These are phyloP conservation scores for Apostichopus californicus DNA, from an alignment of 35 echinoderm and acorn worm species.

Conservation along the genomic window DNA sequence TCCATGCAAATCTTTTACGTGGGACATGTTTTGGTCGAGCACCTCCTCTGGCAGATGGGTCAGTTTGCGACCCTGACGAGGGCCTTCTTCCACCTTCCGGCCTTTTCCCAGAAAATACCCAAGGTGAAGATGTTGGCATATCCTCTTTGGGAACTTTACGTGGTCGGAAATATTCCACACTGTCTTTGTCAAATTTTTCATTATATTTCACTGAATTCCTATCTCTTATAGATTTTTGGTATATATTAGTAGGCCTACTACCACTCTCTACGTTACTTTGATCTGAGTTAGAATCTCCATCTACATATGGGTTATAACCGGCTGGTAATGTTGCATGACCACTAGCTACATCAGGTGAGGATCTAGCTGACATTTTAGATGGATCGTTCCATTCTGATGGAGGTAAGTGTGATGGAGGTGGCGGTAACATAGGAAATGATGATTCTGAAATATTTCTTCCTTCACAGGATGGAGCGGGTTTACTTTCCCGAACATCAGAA, in stretches of 20 bases:
- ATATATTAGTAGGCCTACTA: not conserved
- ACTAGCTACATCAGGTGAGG: conserved; percentile 55
- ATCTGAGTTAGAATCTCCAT: not conserved
- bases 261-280: not conserved
- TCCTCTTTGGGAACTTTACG: not conserved
- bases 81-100: not conserved
- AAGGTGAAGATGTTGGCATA: not conserved
- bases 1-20: conserved; percentile 40
- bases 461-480: not conserved
- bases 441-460: not conserved
- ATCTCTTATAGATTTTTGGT: not conserved
- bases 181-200: not conserved
- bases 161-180: not conserved
- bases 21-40: not conserved
- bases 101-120: not conserved
- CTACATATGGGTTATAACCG: conserved; percentile 73
- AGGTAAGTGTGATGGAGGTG: conserved; percentile 70
- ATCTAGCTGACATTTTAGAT: not conserved
- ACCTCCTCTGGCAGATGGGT: not conserved
- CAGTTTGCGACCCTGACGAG: not conserved
- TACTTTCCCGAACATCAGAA: not conserved
- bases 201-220: no score
- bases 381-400: conserved; percentile 67
- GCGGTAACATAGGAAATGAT: conserved; percentile 4
- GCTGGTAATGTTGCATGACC: conserved; percentile 74